Conservation (phyloP, 1,140 invertebrate species). For the Neodiprion lecontei region DNA sequence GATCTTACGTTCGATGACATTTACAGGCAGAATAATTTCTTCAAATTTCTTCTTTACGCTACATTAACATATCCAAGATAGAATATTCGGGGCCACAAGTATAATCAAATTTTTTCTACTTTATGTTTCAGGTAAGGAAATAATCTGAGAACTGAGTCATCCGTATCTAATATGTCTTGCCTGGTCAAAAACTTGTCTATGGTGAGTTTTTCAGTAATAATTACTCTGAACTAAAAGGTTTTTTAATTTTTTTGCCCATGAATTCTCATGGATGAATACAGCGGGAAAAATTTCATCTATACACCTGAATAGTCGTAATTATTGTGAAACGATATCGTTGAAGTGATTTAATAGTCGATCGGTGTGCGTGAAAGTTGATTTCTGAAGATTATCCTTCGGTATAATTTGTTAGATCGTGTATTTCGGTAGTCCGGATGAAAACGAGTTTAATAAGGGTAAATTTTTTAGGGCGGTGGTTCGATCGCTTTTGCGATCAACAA, state of each 20-base stretch:
- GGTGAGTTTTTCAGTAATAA: background rate
- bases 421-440: background rate
- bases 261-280: background rate
- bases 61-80: too few species aligned
- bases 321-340: too few species aligned
- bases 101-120: background rate
- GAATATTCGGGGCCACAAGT: background rate
- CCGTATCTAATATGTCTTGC: background rate
- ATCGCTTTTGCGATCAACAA: constrained; percentile 24
- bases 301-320: too few species aligned
- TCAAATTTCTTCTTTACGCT: too few species aligned
- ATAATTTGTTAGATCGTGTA: too few species aligned
- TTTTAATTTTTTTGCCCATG: too few species aligned
- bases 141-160: background rate
- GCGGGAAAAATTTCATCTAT: too few species aligned
- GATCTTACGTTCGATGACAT: too few species aligned
- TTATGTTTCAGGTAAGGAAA: background rate
- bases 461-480: constrained; percentile 31
- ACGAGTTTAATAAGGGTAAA: constrained; percentile 38
- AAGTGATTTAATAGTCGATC: too few species aligned
- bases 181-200: background rate
- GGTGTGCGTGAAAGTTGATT: too few species aligned
- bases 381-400: too few species aligned
- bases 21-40: too few species aligned
- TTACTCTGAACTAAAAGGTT: background rate